Evolutionary conservation across 2,888 invertebrate genomes (phyloP).

Genomic region (Platerodrilus igneus): DNA sequence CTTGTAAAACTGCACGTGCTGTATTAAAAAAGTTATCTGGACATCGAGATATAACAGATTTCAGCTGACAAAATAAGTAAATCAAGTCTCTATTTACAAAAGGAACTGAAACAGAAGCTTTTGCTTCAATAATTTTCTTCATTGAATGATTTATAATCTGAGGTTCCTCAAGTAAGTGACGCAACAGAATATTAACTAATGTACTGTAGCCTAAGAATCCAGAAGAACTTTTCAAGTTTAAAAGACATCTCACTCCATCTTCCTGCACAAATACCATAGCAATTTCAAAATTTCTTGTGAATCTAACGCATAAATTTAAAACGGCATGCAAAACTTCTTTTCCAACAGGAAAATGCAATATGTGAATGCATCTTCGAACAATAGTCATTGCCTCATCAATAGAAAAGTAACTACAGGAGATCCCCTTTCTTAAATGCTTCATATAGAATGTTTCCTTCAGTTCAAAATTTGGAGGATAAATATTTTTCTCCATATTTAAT

Average conservation of each 20-base stretch:
- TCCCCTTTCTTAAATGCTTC: no score
- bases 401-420: no score
- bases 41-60: slow-evolving; percentile 72
- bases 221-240: slow-evolving; percentile 65
- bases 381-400: slow-evolving; percentile 38
- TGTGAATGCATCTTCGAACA: slow-evolving; percentile 58
- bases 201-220: slow-evolving; percentile 71
- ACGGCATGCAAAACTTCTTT: slow-evolving; percentile 74
- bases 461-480: slow-evolving; percentile 33
- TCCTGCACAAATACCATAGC: slow-evolving; percentile 68
- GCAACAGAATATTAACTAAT: slow-evolving; percentile 70
- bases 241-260: slow-evolving; percentile 68
- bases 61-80: slow-evolving; percentile 69
- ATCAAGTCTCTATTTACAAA: slow-evolving; percentile 72
- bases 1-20: slow-evolving; percentile 61
- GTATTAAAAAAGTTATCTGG: slow-evolving; percentile 66
- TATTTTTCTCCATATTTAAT: slow-evolving; percentile 41
- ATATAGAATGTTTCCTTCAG: slow-evolving; percentile 35
- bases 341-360: slow-evolving; percentile 66
- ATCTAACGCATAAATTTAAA: slow-evolving; percentile 67
- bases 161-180: slow-evolving; percentile 76
- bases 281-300: slow-evolving; percentile 68
- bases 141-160: slow-evolving; percentile 67
- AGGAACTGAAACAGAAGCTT: slow-evolving; percentile 64
- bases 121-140: slow-evolving; percentile 71